These are phyloP conservation scores for Hylyphantes graminicola DNA, from an alignment of 1,140 invertebrate species.

Conservation along the genomic window DNA sequence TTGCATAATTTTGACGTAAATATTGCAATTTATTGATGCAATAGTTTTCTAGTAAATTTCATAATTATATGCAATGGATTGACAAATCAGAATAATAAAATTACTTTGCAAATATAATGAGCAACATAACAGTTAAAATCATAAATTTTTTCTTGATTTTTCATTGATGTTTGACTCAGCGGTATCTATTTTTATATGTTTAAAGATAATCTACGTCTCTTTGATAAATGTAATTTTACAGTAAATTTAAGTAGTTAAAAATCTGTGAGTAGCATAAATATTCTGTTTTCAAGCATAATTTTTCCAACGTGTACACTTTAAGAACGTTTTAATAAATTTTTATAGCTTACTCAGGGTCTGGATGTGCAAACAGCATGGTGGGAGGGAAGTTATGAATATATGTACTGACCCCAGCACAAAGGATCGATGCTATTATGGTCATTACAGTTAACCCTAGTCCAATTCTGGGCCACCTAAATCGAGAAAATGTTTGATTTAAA, in stretches of 20 bases:
- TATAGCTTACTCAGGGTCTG: slow-evolving; percentile 58
- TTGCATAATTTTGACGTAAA: not conserved
- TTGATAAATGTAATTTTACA: too few relatives aligned
- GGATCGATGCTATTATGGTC: slow-evolving; percentile 33
- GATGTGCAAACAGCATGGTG: slow-evolving; percentile 60
- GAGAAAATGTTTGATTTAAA: not conserved
- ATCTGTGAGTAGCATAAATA: too few relatives aligned
- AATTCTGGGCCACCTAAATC: slow-evolving; percentile 47
- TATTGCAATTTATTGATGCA: not conserved
- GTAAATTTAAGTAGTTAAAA: too few relatives aligned
- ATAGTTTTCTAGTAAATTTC: not conserved
- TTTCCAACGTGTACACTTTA: not conserved
- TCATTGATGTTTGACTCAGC: too few relatives aligned
- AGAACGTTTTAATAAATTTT: not conserved
- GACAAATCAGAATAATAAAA: too few relatives aligned
- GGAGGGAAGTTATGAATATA: slow-evolving; percentile 58
- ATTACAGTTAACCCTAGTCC: slow-evolving; percentile 24
- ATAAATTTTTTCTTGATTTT: too few relatives aligned
- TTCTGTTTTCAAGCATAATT: too few relatives aligned
- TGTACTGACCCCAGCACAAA: slow-evolving; percentile 35
- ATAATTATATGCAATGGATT: not conserved
- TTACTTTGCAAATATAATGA: too few relatives aligned
- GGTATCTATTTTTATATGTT: too few relatives aligned
- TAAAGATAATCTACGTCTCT: too few relatives aligned
- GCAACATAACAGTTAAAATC: too few relatives aligned